phyloP scores from a whole-genome alignment of 2,113 vertebrate species.

The Toxotes jaculatrix region DNA sequence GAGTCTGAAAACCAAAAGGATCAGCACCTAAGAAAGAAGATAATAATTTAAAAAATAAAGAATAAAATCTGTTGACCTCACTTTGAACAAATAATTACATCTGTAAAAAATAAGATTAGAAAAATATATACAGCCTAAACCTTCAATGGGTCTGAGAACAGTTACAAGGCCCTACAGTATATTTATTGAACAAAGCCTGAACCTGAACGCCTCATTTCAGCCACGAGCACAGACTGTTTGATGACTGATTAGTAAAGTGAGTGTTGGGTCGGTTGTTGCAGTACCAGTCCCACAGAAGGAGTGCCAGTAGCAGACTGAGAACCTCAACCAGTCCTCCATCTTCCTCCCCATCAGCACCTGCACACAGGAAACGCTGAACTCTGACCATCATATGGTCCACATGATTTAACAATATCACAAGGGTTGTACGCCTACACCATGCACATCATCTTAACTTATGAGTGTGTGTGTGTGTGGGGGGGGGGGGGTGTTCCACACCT shows the following conservation, averaged over 20 bases:
- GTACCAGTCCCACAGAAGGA: constrained; percentile 81
- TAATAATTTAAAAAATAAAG: no score
- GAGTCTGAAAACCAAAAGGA: constrained; percentile 78
- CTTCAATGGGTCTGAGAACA: not conserved
- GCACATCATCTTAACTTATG: not conserved
- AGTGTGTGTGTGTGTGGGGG: constrained; percentile 11
- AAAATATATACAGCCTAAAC: no score
- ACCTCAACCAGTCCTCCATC: constrained; percentile 83
- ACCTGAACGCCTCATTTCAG: not conserved
- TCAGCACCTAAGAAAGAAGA: constrained; percentile 67
- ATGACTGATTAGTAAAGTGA: not conserved
- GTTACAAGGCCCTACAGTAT: not conserved
- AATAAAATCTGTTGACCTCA: not conserved
- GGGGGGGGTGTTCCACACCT: constrained; percentile 10
- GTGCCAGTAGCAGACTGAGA: constrained; percentile 82
- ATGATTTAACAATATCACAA: not conserved
- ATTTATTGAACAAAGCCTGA: not conserved
- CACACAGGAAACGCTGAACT: constrained; percentile 28
- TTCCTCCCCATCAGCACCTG: constrained; percentile 76
- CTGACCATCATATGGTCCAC: not conserved
- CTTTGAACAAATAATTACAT: not conserved
- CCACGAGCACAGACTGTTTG: not conserved
- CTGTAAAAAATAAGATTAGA: no score
- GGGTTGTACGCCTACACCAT: no score
- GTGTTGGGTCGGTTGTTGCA: not conserved